Base-by-base conservation (phyloP, 2,888 invertebrate species). In the Nebria brevicollis region DNA sequence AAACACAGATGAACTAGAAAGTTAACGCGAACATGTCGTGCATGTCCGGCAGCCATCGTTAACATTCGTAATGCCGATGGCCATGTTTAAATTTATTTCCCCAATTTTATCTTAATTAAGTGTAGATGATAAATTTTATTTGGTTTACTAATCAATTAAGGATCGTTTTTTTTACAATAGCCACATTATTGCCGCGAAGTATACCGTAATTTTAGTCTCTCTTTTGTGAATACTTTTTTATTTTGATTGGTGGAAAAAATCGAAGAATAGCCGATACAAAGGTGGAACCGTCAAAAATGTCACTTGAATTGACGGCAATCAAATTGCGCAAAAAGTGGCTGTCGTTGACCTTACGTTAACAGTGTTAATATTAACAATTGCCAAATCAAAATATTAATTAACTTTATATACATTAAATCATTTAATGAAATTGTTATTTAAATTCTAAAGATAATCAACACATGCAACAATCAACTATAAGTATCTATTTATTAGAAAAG, bases 1-100 rank as follows among this genome's bases (percentile, higher is more conserved):
- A 70, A 70, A 26, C 11, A 25, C 70, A 70, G 25, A 26, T 70
- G 70, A 70, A 70, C 70, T 70, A 70, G 70, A 70, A 70, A 70
- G 70, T 70, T 34, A 13, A 70, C 15, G 25, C 26, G 25, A 25
- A 25, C 70, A 66, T 66, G 25, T 70, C 70, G 70, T 70, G 70
- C 34, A 70, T 66, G 70, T 70, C 70, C 70, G 70, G 11, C 20
- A 70, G 70, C 70, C 11, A 70, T 70, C 70, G 70, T 25, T 34
- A 11, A 70, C 70, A 70, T 11, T 70, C 70, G 70, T 5, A 54
- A 54, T 54, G 54, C 54, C 54, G 54, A 54, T 13, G 54, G 54
- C 54, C 54, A 54, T 54, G 2, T 54, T 54, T 7, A 54, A 54
- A 54, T 54, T 54, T 54, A 54, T 54, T 13, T 11, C 54, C 54